Evolutionary conservation across 2,888 invertebrate species (phyloP), one percentile per base, ranked within the genome.

Genomic region (Conchocele bisecta): DNA sequence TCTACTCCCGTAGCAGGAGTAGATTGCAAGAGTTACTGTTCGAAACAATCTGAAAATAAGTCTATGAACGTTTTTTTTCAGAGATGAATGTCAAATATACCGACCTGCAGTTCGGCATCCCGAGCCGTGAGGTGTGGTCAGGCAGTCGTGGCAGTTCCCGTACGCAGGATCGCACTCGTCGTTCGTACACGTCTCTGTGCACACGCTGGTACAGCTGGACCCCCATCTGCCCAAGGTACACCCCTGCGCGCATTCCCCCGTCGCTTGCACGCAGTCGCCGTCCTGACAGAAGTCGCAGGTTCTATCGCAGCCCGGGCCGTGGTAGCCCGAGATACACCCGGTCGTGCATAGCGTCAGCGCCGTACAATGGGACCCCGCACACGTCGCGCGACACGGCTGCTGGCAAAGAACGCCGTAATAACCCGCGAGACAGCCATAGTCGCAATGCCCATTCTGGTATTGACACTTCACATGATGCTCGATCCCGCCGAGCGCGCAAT

Each of bases 101-200:
- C 31, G 64, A 75, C 75, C 75, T 66, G 46, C 39, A 22, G 41
- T 46, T 7, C 57, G 15, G 35, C 75, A 75, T 11, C 26, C 26
- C 3, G 48, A 24, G 7, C 75, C 75, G 41, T 59, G 58, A 1
- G 75, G 70, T n/a, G 70, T 44, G 3, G 28, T 15, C 1, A 31
- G 39, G 33, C 75, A 75, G 20, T 57, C 75, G 5, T 17, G 15
- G 41, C 75, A 75, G 3, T 59, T 35, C 0, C 75, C 75, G 22
- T 20, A 31, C 15, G 35, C 24, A 5, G 28, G 41, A 29, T 70
- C 70, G 42, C 75, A 75, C 2, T 48, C 41, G 24, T 44, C 44
- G 33, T 75, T 64, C 3, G 17, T 39, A 48, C 75, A 75, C 0
- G 64, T 44, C 26, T 61, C 46, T n/a, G 31, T 22, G 48, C 75